Evolutionary conservation across 2,888 invertebrate genomes (phyloP).

Genomic region (Hirtodrosophila trivittata): DNA sequence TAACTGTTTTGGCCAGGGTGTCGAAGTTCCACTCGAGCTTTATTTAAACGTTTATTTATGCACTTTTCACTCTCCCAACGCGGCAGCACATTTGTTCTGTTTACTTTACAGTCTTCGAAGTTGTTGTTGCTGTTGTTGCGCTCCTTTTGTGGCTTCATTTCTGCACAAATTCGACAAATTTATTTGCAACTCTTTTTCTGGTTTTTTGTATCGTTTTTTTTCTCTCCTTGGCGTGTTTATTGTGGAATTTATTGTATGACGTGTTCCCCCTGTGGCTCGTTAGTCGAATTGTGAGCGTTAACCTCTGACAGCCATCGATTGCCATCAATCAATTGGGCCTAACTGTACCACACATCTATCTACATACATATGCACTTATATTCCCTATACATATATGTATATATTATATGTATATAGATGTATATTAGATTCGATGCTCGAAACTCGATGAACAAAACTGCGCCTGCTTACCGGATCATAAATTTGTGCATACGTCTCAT

Average conservation of each 20-base stretch:
- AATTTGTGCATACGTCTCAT: constrained; percentile 81
- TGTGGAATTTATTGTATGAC: constrained; percentile 65
- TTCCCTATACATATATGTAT: constrained; percentile 4
- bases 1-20: constrained; percentile 68
- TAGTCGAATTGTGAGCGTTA: constrained; percentile 60
- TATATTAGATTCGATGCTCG: constrained; percentile 33
- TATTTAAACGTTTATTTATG: constrained; percentile 76
- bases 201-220: constrained; percentile 14
- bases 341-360: constrained; percentile 30
- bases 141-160: constrained; percentile 61
- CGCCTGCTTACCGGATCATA: constrained; percentile 79
- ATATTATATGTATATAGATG: constrained; percentile 10
- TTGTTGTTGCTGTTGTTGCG: constrained; percentile 18
- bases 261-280: constrained; percentile 58
- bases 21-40: constrained; percentile 65
- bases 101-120: constrained; percentile 41
- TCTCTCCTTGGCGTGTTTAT: constrained; percentile 55
- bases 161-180: constrained; percentile 63
- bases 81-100: constrained; percentile 38
- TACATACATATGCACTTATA: constrained; percentile 27
- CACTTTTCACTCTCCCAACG: constrained; percentile 35
- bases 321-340: constrained; percentile 63
- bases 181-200: constrained; percentile 56
- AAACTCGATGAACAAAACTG: constrained; percentile 73
- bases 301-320: constrained; percentile 61